phyloP scores from a whole-genome alignment of 2,797 vertebrate species.

The Syngnathus acus region DNA sequence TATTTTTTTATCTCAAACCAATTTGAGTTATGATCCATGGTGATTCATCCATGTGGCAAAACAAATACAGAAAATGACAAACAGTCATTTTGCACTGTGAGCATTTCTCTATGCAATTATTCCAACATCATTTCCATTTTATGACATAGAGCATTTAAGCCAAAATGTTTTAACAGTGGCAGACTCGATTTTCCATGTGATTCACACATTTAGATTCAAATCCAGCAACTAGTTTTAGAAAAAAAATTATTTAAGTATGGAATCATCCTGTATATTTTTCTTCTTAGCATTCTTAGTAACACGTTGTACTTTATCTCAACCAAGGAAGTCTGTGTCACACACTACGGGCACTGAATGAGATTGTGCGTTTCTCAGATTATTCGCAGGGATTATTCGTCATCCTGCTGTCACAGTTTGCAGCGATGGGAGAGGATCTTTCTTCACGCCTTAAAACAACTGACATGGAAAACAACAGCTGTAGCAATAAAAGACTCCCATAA shows the following conservation, averaged over 20 bases:
- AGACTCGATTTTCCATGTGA: background rate
- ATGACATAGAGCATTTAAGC: too few species aligned
- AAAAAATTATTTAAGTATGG: background rate
- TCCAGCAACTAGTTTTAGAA: background rate
- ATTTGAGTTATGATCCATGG: too few species aligned
- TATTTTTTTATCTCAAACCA: too few species aligned
- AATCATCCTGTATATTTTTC: background rate
- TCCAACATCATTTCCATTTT: background rate
- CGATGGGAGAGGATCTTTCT: constrained; percentile 50
- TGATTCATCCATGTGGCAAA: too few species aligned
- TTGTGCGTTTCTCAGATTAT: constrained; percentile 63
- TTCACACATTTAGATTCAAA: background rate
- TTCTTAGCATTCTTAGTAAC: background rate
- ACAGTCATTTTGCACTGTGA: too few species aligned
- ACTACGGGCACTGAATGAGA: constrained; percentile 31
- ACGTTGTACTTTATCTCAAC: constrained; percentile 49
- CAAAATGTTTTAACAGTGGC: too few species aligned
- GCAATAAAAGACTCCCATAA: constrained; percentile 56
- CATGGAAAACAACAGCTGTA: constrained; percentile 66
- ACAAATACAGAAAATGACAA: too few species aligned
- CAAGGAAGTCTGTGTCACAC: constrained; percentile 45
- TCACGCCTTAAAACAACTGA: constrained; percentile 56
- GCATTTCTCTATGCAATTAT: background rate
- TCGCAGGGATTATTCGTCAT: constrained; percentile 62
- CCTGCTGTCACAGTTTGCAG: constrained; percentile 48